Percentiles rank a stretch among this genome's conserved stretches.
Evolutionary conservation across 2,888 invertebrate genomes (phyloP).

Genomic region (Rhingia rostrata): DNA sequence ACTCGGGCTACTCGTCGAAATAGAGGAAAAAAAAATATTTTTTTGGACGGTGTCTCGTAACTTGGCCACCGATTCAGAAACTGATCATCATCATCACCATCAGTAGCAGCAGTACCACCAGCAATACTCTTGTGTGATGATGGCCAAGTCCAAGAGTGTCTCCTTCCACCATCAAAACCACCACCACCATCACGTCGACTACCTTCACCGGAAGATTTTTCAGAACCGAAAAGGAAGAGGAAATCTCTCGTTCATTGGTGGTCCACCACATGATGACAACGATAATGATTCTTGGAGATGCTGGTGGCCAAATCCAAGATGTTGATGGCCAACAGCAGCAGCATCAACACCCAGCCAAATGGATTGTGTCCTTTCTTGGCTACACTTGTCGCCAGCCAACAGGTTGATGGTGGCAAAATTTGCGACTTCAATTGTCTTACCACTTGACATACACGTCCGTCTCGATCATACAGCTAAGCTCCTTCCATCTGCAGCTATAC

Average conservation of each 20-base stretch:
- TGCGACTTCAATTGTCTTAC: slow-evolving; percentile 58
- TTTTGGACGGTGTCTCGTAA: slow-evolving; percentile 75
- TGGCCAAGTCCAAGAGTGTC: slow-evolving; percentile 81
- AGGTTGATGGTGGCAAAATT: slow-evolving; percentile 52
- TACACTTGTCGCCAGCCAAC: slow-evolving; percentile 36
- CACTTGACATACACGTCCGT: slow-evolving; percentile 78
- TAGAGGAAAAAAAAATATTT: slow-evolving; percentile 44
- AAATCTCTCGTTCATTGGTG: slow-evolving; percentile 42
- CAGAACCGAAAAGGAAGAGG: slow-evolving; percentile 35
- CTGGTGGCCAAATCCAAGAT: slow-evolving; percentile 71
- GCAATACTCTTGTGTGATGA: slow-evolving; percentile 49
- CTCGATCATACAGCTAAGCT: slow-evolving; percentile 81
- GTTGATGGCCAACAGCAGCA: slow-evolving; percentile 61
- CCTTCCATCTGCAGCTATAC: slow-evolving; percentile 54
- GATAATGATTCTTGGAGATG: slow-evolving; percentile 71
- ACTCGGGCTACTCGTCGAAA: slow-evolving; percentile 54
- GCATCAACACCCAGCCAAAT: slow-evolving; percentile 40
- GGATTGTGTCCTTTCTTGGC: slow-evolving; percentile 41
- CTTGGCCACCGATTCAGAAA: slow-evolving; percentile 77
- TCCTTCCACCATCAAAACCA: too few species aligned
- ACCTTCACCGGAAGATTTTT: slow-evolving; percentile 32
- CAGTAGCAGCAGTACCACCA: slow-evolving; percentile 57
- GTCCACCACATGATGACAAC: slow-evolving; percentile 67
- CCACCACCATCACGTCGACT: slow-evolving; percentile 38
- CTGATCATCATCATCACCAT: slow-evolving; percentile 75